These are phyloP conservation scores for Triplophysa tibetana DNA, from an alignment of 2,113 vertebrate genomes.

Conservation along the genomic window DNA sequence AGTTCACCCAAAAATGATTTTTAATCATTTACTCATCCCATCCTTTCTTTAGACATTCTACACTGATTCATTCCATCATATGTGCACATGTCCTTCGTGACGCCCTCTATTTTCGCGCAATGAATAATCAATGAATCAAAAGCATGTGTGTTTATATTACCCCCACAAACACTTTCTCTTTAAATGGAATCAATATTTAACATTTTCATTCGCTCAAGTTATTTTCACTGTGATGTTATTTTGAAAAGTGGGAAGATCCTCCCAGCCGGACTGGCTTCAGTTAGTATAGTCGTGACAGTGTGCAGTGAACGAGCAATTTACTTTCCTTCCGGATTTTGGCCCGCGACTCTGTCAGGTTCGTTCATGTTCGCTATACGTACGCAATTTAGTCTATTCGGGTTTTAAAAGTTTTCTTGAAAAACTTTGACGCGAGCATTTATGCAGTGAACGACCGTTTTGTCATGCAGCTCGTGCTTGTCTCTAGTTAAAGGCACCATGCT, in stretches of 20 bases:
- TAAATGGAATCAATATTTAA: not conserved
- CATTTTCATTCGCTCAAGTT: not conserved
- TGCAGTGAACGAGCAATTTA: not conserved
- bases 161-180: not conserved
- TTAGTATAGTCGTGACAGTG: not conserved
- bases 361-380: not conserved
- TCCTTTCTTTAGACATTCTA: not conserved
- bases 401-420: not conserved
- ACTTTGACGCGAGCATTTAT: no score
- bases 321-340: conserved; percentile 34
- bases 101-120: not conserved
- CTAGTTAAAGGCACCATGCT: not conserved
- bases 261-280: conserved; percentile 8
- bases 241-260: conserved; percentile 30
- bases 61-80: no score
- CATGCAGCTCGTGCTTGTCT: no score
- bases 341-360: not conserved
- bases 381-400: not conserved
- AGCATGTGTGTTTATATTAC: not conserved
- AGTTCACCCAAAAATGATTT: no score
- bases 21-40: no score
- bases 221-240: not conserved
- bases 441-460: no score
- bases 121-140: not conserved
- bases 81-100: not conserved